Base-by-base conservation (phyloP, 2,797 vertebrate genomes). In the Taenioides sp. region DNA sequence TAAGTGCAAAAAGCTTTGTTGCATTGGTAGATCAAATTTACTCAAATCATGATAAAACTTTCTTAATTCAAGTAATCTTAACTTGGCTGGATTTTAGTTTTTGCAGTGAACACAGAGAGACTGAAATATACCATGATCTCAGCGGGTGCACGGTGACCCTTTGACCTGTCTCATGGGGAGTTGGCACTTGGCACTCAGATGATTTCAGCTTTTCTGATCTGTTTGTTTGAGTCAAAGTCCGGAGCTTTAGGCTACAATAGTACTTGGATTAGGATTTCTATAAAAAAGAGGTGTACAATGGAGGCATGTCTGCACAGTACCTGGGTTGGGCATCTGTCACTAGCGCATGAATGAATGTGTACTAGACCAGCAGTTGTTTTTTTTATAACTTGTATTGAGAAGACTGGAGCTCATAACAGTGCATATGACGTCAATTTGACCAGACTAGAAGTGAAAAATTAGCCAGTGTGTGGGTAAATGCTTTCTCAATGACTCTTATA, bases 271-370 rank as follows among this genome's bases (percentile, higher is more conserved):
- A 71, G 71, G 77, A 78, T 64, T 73, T 72, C 69, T 66, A 57
- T 65, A 75, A 77, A 66, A 77, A 62, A 66, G 37, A 43, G 70
- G 49, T 43, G 65, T 72, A 82, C 81, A 88, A 86, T 85, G 68
- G 81, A 59, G 74, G 79, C 47, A 63, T 79, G 82, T 86, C 78
- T 76, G 59, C 16, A 71, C 78, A 80, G 84, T 86, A 90, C 87
- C 89, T 92, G 90, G 86, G 67, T 65, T 72, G 66, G 80, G 75
- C 85, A 58, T 78, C 64, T 27, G 67, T 31, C 34, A 71, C 71
- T 83, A 31, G 63, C 72, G 62, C 74, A 77, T 60, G 22, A 69
- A 77, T 77, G 84, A 76, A 70, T 64, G 83, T 69, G 74, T 82
- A 65, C 22, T 7, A 65, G 40, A 17, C 43, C 11, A 47, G 43